Evolutionary conservation across 2,113 vertebrate genomes (phyloP).

Genomic region (Burhinus bistriatus): DNA sequence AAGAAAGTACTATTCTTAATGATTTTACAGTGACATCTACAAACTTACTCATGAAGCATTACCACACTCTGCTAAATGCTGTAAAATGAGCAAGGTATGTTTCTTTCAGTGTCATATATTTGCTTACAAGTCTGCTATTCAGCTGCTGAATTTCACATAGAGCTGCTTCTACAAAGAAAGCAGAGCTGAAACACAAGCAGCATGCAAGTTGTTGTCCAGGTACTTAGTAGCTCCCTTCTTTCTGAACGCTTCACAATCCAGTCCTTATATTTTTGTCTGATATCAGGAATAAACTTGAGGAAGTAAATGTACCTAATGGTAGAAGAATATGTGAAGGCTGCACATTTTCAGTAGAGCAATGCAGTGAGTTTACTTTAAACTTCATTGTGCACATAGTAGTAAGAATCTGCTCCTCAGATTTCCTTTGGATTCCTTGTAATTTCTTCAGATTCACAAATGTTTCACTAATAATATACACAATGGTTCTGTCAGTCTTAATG

Average conservation of each 20-base stretch:
- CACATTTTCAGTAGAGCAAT: neutral
- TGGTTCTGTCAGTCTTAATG: neutral
- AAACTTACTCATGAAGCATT: neutral
- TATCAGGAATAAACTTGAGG: neutral
- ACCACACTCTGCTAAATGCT: neutral
- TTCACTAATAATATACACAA: slow-evolving; percentile 14
- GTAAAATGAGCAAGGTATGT: neutral
- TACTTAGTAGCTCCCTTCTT: neutral
- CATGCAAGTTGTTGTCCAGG: neutral
- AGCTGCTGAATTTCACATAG: neutral
- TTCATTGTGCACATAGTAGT: neutral
- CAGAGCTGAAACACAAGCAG: neutral
- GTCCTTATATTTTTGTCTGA: neutral
- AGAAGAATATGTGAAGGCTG: neutral
- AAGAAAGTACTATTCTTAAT: neutral
- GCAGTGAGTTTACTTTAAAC: neutral
- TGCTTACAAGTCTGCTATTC: neutral
- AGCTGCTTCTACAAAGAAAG: neutral
- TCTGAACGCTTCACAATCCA: neutral
- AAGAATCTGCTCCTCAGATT: neutral
- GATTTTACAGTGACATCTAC: neutral
- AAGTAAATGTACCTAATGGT: neutral
- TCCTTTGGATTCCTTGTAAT: neutral
- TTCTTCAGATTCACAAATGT: slow-evolving; percentile 8
- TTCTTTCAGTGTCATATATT: neutral